Base-by-base conservation (phyloP, 2,888 invertebrate species). In the Criorhina ranunculi region DNA sequence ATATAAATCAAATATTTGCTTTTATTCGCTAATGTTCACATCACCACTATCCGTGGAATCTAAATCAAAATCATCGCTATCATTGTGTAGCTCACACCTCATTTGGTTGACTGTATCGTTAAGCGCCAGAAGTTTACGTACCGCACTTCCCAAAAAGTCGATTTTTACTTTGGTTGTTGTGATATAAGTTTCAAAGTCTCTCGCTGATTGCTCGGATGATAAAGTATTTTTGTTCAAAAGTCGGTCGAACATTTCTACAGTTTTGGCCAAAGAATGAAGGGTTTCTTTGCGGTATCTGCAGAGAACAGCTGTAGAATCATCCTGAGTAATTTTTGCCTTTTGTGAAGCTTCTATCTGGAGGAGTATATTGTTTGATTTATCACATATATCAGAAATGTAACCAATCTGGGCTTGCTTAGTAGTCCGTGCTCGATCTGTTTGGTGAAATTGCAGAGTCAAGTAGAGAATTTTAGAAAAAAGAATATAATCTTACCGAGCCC, bases 361-460 rank as follows among this genome's bases (percentile, higher is more conserved):
- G 5, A 91, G 86, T 0, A 89, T 89, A 59, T 88, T 90, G 64
- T 91, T 91, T 0, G 90, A 89, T 33, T 90, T 90, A 2, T 91
- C 91, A 62, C 89, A 69, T 0, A 91, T 88, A 44, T 91, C 90
- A 0, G 87, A 76, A 0, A 91, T 89, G 12, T 87, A 87, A 9
- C 33, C 70, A 0, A 87, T 76, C 59, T 91, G 91, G 0, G 51
- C 55, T 11, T 75, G 69, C n/a, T 75, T 85, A 3, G 75, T 70
- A 1, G 9, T 40, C 9, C 53, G 59, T 0, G 19, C 72, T 40
- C 53, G 29, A 8, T 75, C 85, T 85, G 31, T 24, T 6, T 24
- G 4, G 11, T 6, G n/a, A 40, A 24, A 6, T 33, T 33, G 17
- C 6, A 12, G 7, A n/a, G 64, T 40, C 1, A n/a, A 8, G 5